phyloP scores from a whole-genome alignment of 2,113 vertebrate genomes.

The Clarias magur region DNA sequence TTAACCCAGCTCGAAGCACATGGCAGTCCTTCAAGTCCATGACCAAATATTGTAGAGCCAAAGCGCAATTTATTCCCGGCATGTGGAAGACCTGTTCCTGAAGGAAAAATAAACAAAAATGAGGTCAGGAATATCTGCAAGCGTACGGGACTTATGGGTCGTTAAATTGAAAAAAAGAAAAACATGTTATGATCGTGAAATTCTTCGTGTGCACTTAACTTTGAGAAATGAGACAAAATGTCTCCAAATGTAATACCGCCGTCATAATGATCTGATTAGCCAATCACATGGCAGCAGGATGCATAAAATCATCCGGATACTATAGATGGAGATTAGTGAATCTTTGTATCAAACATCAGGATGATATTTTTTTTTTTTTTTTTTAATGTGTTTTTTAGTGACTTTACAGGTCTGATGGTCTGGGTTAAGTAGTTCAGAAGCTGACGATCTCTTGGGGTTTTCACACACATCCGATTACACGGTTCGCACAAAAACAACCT shows the following conservation, averaged over 20 bases:
- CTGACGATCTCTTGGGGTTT: neutral
- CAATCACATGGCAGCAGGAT: neutral
- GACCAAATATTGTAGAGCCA: neutral
- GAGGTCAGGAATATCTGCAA: neutral
- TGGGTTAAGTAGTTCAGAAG: neutral
- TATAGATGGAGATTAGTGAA: neutral
- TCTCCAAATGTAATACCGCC: neutral
- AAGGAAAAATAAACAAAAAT: neutral
- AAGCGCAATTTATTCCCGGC: neutral
- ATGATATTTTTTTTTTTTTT: neutral
- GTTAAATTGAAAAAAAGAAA: neutral
- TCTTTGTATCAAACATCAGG: neutral
- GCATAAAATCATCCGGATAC: neutral
- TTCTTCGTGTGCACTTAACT: neutral
- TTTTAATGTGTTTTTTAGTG: neutral
- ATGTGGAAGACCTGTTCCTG: neutral
- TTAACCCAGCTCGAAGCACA: neutral
- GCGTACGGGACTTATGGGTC: neutral
- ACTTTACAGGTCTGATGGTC: neutral
- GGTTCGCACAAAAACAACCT: neutral
- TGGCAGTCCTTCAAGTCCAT: too few species aligned
- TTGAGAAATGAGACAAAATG: neutral
- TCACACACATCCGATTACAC: neutral
- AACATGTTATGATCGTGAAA: neutral
- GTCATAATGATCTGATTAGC: neutral